phyloP scores from a whole-genome alignment of 1,140 invertebrate species.

The Drosophila mayri region DNA sequence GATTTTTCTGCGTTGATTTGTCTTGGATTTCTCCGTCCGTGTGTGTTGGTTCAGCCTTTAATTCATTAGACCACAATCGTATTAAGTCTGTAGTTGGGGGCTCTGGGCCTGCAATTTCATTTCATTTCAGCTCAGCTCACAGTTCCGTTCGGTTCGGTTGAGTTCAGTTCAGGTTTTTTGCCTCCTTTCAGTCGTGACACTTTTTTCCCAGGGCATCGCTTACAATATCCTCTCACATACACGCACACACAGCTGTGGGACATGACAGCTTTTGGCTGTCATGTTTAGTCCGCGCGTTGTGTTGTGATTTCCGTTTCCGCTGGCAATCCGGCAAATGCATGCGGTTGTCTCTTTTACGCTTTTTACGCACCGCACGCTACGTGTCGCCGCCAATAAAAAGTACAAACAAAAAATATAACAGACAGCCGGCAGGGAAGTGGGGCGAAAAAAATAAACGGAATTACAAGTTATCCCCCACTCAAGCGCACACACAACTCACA shows the following conservation, averaged over 20 bases:
- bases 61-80: constrained; percentile 69
- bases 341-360: constrained; percentile 60
- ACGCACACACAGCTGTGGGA: constrained; percentile 34
- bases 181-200: constrained; percentile 44
- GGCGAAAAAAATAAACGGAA: constrained; percentile 39
- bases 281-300: constrained; percentile 63
- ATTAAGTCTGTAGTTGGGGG: constrained; percentile 59
- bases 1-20: constrained; percentile 60
- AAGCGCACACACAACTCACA: not conserved
- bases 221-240: constrained; percentile 42
- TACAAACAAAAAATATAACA: constrained; percentile 44
- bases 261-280: constrained; percentile 66
- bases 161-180: constrained; percentile 39
- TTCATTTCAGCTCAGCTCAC: constrained; percentile 36
- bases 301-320: constrained; percentile 65
- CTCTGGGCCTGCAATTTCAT: constrained; percentile 53
- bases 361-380: constrained; percentile 59
- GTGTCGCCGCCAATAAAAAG: constrained; percentile 52
- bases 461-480: constrained; percentile 46
- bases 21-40: constrained; percentile 42
- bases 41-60: constrained; percentile 58
- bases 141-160: constrained; percentile 12
- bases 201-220: constrained; percentile 55
- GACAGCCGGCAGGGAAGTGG: constrained; percentile 12
- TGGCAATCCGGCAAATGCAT: constrained; percentile 53